Base-by-base conservation (phyloP, 2,888 invertebrate species). In the Conops quadrifasciatus region DNA sequence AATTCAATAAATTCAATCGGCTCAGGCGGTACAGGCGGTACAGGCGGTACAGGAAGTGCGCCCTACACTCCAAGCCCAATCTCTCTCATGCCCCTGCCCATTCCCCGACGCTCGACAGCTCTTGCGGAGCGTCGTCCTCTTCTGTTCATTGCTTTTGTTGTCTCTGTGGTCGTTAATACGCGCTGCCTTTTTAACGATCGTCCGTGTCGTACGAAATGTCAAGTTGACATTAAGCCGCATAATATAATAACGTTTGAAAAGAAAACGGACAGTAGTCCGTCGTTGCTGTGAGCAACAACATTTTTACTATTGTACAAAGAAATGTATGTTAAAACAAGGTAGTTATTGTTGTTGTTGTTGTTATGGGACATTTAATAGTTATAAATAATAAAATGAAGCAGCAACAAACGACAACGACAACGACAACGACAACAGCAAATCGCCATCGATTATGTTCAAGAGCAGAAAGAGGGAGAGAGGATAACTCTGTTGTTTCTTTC, bases 121-220 rank as follows among this genome's bases (percentile, higher is more conserved):
- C n/a, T n/a, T n/a, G n/a, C n/a, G n/a, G n/a, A n/a, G n/a, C n/a
- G n/a, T n/a, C n/a, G n/a, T n/a, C n/a, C n/a, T n/a, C n/a, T n/a
- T n/a, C n/a, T n/a, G n/a, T n/a, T 4, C 19, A 4, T n/a, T 49
- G 49, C n/a, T n/a, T 9, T 15, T 13, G 19, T 19, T 49, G 5
- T 49, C 13, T 24, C 56, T n/a, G 56, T 56, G 24, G 7, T 24
- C 58, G 28, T 58, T 58, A 58, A 58, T 45, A 21, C 47, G n/a
- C n/a, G n/a, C n/a, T n/a, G n/a, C n/a, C n/a, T 63, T 47, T 43
- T 28, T 16, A 49, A 49, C 30, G 36, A 15, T 51, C 68, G 71
- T 59, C 68, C 68, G 71, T 65, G 71, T 71, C 66, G 49, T 66
- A 71, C 43, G 58, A 59, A 69, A 69, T 60, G 60, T 63, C 68